Conservation (phyloP, 2,888 invertebrate species). For the Drosophila nigricruria region DNA sequence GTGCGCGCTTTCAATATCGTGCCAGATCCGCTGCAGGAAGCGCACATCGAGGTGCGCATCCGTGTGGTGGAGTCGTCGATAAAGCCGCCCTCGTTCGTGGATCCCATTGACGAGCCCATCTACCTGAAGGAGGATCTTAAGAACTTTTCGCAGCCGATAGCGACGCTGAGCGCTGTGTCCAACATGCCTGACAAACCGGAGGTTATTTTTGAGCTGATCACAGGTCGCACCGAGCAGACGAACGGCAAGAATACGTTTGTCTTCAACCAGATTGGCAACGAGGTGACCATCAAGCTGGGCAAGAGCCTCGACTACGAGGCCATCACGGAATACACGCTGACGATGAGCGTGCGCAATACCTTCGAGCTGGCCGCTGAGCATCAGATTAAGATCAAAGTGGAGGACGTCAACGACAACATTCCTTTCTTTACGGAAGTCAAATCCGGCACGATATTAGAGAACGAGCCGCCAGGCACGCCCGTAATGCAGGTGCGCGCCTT, state of each 20-base stretch:
- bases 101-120: conserved; percentile 86
- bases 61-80: conserved; percentile 94
- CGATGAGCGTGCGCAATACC: conserved; percentile 93
- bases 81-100: conserved; percentile 91
- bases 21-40: conserved; percentile 86
- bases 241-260: conserved; percentile 93
- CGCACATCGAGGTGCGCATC: conserved; percentile 92
- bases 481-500: conserved; percentile 95
- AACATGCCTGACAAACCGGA: conserved; percentile 91
- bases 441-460: conserved; percentile 93
- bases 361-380: conserved; percentile 92
- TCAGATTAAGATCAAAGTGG: conserved; percentile 91
- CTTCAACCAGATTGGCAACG: conserved; percentile 88
- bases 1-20: conserved; percentile 84
- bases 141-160: conserved; percentile 90
- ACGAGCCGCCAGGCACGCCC: conserved; percentile 92
- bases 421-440: conserved; percentile 93
- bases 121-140: conserved; percentile 90
- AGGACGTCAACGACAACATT: conserved; percentile 96
- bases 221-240: conserved; percentile 94
- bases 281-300: conserved; percentile 91
- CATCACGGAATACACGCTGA: conserved; percentile 93
- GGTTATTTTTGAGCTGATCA: conserved; percentile 92
- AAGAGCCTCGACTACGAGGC: conserved; percentile 93
- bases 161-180: conserved; percentile 91